These are phyloP conservation scores for Neoscelio sp. DNA, from an alignment of 2,888 invertebrate genomes.

Conservation along the genomic window DNA sequence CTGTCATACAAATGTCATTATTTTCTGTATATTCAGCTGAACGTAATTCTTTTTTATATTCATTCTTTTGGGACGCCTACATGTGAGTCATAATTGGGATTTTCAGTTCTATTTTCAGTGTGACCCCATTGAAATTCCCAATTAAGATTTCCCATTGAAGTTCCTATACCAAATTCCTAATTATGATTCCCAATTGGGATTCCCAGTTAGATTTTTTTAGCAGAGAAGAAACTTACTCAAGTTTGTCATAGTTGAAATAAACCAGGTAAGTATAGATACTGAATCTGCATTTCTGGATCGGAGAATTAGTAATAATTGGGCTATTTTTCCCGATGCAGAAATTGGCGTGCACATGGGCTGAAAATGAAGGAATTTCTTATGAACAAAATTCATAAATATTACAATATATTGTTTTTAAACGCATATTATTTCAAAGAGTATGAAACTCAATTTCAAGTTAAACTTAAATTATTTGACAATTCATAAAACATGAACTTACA, in stretches of 20 bases:
- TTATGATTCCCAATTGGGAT: too few relatives aligned
- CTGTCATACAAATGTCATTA: too few relatives aligned
- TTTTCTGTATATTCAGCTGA: too few relatives aligned
- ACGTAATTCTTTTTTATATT: too few relatives aligned
- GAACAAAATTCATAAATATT: background rate
- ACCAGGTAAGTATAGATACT: conserved; percentile 92
- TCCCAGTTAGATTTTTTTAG: too few relatives aligned
- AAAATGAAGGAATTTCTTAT: too few relatives aligned
- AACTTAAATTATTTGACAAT: background rate
- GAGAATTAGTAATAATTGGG: conserved; percentile 90
- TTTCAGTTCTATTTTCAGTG: too few relatives aligned
- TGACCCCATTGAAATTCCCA: too few relatives aligned
- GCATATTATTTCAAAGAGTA: conserved; percentile 11
- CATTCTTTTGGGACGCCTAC: too few relatives aligned
- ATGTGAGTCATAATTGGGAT: too few relatives aligned
- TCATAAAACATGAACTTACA: conserved; percentile 84
- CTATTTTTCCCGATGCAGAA: conserved; percentile 92
- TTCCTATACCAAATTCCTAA: too few relatives aligned
- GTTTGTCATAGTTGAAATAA: conserved; percentile 92
- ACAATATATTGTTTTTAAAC: background rate
- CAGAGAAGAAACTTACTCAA: conserved; percentile 88
- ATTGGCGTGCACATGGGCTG: conserved; percentile 87
- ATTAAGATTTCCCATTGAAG: too few relatives aligned
- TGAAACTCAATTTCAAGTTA: background rate
- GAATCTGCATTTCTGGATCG: conserved; percentile 89